These are phyloP conservation scores for Eilema sororculum DNA, from an alignment of 2,888 invertebrate genomes.

Conservation along the genomic window DNA sequence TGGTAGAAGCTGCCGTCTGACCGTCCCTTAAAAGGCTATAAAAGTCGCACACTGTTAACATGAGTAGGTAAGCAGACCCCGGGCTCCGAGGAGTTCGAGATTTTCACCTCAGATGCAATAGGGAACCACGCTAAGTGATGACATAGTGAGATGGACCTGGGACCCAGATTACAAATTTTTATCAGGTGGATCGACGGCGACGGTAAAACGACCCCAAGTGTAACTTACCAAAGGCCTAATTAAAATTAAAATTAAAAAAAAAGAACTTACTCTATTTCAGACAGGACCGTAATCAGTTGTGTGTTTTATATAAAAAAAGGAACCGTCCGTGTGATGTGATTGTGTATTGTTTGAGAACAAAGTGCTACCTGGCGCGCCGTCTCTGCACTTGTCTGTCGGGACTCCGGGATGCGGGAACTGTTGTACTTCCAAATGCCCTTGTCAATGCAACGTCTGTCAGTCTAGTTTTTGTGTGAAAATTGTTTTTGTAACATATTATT, in stretches of 20 bases:
- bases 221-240: too few relatives aligned
- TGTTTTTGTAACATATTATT: slow-evolving; percentile 2
- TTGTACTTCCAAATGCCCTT: slow-evolving; percentile 10
- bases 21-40: too few relatives aligned
- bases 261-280: slow-evolving; percentile 39
- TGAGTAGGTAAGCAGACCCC: too few relatives aligned
- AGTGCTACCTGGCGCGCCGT: slow-evolving; percentile 71
- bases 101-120: too few relatives aligned
- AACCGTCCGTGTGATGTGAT: slow-evolving; percentile 52
- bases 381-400: slow-evolving; percentile 60
- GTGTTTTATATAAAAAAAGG: slow-evolving; percentile 53
- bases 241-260: neutral
- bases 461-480: slow-evolving; percentile 1
- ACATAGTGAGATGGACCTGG: too few relatives aligned
- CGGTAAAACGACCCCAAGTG: too few relatives aligned
- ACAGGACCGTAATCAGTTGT: slow-evolving; percentile 61
- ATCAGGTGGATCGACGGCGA: too few relatives aligned
- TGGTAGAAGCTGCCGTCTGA: too few relatives aligned
- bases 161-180: too few relatives aligned
- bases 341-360: slow-evolving; percentile 70
- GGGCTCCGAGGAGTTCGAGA: too few relatives aligned
- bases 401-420: slow-evolving; percentile 4
- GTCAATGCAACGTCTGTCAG: slow-evolving; percentile 14
- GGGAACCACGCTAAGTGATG: too few relatives aligned
- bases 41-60: too few relatives aligned